phyloP scores from a whole-genome alignment of 2,888 invertebrate genomes.

The Platycnemis pennipes region DNA sequence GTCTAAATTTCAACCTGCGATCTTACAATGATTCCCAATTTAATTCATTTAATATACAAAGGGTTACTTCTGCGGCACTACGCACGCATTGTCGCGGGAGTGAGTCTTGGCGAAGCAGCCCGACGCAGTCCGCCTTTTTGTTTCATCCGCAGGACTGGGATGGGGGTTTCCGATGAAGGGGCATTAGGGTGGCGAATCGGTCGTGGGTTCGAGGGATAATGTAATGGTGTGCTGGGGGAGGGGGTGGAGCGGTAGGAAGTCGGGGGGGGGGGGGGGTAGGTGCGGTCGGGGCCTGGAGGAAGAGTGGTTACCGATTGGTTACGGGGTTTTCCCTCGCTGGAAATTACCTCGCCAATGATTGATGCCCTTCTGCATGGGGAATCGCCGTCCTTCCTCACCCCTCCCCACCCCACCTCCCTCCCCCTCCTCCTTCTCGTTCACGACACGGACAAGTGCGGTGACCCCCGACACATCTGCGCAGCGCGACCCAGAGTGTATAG shows the following conservation, averaged over 20 bases:
- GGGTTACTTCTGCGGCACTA: too few species aligned
- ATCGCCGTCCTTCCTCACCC: neutral
- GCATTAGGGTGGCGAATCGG: neutral
- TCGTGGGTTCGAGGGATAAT: neutral
- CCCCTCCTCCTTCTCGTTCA: neutral
- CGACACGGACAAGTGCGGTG: neutral
- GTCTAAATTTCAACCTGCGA: too few species aligned
- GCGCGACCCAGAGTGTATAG: neutral
- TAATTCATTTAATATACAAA: too few species aligned
- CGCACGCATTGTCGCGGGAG: too few species aligned
- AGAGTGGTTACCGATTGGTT: slow-evolving; percentile 28
- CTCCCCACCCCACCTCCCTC: neutral
- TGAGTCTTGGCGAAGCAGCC: too few species aligned
- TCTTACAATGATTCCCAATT: too few species aligned
- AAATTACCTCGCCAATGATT: slow-evolving; percentile 48
- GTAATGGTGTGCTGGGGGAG: neutral
- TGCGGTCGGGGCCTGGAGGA: neutral
- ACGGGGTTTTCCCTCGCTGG: slow-evolving; percentile 38
- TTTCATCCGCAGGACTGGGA: too few species aligned
- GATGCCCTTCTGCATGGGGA: slow-evolving; percentile 46
- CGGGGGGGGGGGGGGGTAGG: neutral
- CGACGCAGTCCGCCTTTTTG: neutral
- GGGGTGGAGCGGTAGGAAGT: neutral
- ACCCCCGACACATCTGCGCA: neutral
- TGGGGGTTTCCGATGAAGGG: neutral